A percentile compares a stretch with the other conserved stretches of the same genome.
Evolutionary conservation across 2,113 vertebrate species (phyloP).

Genomic region (Lynx canadensis): DNA sequence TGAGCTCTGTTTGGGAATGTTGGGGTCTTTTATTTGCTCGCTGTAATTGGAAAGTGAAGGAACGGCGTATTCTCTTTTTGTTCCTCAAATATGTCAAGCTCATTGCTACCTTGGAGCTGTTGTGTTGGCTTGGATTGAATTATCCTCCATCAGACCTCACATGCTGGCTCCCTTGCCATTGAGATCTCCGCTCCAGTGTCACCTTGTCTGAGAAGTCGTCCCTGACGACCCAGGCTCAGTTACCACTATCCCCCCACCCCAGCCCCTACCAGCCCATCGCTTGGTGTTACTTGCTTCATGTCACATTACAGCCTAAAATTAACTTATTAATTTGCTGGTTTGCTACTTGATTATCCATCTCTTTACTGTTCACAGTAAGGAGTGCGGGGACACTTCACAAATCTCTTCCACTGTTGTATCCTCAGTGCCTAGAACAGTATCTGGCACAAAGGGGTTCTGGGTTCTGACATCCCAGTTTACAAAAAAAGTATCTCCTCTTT

Average conservation of each 20-base stretch:
- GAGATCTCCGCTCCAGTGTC: neutral
- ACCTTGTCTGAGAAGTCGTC: neutral
- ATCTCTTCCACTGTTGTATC: neutral
- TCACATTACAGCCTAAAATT: neutral
- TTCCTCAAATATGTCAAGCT: neutral
- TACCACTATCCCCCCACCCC: accelerated
- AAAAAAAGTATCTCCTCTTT: neutral
- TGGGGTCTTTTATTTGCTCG: neutral
- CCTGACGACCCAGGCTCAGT: neutral
- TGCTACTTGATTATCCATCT: neutral
- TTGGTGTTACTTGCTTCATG: neutral
- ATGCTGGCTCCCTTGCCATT: neutral
- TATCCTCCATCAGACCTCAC: neutral
- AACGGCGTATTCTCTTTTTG: neutral
- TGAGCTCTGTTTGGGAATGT: neutral
- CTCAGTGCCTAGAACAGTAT: neutral
- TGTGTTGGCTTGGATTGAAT: neutral
- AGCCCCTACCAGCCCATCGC: too few species aligned
- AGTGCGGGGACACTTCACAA: neutral
- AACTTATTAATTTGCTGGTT: neutral
- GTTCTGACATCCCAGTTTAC: neutral
- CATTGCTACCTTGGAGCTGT: neutral
- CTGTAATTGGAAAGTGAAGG: neutral
- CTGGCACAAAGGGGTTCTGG: neutral
- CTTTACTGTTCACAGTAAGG: neutral